Evolutionary conservation across 92 coral and sea anemone genomes (phyloP).

Genomic region (Epizoanthus stellaris): DNA sequence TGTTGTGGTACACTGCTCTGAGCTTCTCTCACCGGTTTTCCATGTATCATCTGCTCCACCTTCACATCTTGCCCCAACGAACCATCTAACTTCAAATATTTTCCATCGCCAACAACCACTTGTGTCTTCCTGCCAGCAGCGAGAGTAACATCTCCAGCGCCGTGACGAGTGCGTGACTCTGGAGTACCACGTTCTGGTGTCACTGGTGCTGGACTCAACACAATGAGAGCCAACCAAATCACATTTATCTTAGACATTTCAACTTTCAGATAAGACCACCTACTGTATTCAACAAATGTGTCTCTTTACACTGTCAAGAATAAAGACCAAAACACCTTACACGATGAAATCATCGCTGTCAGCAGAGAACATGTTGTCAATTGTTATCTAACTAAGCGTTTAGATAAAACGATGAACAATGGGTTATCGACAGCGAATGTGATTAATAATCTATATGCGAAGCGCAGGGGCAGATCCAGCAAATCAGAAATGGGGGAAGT

Average conservation of each 20-base stretch:
- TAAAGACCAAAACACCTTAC: not conserved
- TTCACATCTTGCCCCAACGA: not conserved
- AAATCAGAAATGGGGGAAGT: no score
- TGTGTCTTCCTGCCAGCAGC: not conserved
- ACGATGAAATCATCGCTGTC: not conserved
- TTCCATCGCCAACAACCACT: not conserved
- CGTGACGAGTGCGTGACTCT: not conserved
- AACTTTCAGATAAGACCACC: no score
- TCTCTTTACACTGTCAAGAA: no score
- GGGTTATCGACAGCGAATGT: not conserved
- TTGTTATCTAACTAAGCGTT: conserved; percentile 28
- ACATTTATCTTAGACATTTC: conserved; percentile 4
- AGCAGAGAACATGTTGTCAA: not conserved
- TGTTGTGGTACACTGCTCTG: no score
- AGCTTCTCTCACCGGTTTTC: no score
- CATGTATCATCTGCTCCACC: no score
- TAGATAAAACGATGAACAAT: not conserved
- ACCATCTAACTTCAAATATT: not conserved
- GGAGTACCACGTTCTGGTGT: not conserved
- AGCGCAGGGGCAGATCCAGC: no score
- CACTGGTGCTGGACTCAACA: not conserved
- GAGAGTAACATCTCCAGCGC: not conserved
- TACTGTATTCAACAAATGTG: no score
- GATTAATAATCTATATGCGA: not conserved
- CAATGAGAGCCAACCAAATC: not conserved